These are phyloP conservation scores for Ganaspis brasiliensis DNA, from an alignment of 2,888 invertebrate genomes.

Conservation along the genomic window DNA sequence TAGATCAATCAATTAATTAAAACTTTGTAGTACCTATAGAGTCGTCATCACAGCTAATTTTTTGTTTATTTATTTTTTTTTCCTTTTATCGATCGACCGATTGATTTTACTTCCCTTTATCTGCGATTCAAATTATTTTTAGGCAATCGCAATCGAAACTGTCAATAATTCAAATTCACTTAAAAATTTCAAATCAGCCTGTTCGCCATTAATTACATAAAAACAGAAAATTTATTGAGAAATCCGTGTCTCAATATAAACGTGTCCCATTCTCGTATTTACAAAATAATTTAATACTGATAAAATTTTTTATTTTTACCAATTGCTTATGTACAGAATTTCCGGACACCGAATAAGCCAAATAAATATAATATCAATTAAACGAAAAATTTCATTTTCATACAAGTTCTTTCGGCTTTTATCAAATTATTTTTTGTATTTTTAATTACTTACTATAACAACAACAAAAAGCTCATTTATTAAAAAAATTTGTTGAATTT, in stretches of 20 bases:
- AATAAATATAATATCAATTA: not conserved
- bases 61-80: conserved; percentile 53
- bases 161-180: conserved; percentile 23
- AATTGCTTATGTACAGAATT: conserved; percentile 28
- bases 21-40: conserved; percentile 77
- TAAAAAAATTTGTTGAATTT: not conserved
- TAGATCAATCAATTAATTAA: conserved; percentile 68
- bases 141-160: not conserved
- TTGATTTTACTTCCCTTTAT: conserved; percentile 51
- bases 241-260: conserved; percentile 34
- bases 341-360: not conserved
- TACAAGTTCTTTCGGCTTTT: not conserved
- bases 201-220: conserved; percentile 33
- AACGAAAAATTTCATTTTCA: too few relatives aligned
- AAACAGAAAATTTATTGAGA: conserved; percentile 25
- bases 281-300: conserved; percentile 58
- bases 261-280: conserved; percentile 45
- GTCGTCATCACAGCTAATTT: conserved; percentile 79
- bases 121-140: not conserved
- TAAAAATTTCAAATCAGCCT: conserved; percentile 34
- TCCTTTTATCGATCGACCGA: conserved; percentile 59
- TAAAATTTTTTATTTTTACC: conserved; percentile 48
- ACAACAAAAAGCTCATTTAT: not conserved
- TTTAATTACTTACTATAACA: too few relatives aligned
- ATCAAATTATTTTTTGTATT: too few relatives aligned